A percentile compares a stretch with the other conserved stretches of the same genome.
phyloP scores from a whole-genome alignment of 2,113 vertebrate genomes.

The Phaethon lepturus region DNA sequence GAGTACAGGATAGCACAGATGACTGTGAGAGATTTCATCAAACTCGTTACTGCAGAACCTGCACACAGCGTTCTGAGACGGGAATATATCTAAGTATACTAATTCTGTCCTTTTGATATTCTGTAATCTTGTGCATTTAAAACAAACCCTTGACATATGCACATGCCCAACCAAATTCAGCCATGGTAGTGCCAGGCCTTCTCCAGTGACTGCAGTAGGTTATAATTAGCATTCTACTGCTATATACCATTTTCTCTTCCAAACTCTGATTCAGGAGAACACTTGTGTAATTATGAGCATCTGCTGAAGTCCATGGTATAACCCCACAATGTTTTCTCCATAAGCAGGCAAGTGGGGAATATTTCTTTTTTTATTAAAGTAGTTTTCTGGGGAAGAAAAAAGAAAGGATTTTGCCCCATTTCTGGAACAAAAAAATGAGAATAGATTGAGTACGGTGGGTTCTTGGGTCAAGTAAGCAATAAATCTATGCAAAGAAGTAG shows the following conservation, averaged over 20 bases:
- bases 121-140: neutral
- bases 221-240: neutral
- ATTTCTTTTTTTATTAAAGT: neutral
- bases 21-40: constrained; percentile 7
- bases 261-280: neutral
- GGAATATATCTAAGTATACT: neutral
- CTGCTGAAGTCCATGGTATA: neutral
- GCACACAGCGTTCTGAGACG: rapidly evolving
- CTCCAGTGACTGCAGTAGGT: neutral
- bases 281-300: neutral
- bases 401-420: neutral
- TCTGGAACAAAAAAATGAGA: neutral
- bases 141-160: neutral
- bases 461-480: neutral
- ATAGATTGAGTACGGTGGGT: neutral
- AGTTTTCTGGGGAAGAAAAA: neutral
- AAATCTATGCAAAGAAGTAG: neutral
- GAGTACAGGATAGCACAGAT: neutral
- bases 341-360: neutral
- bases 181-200: neutral
- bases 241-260: neutral
- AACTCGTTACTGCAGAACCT: neutral
- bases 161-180: neutral
- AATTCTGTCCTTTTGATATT: neutral
- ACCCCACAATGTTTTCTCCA: neutral